A percentile compares a stretch with the other conserved stretches of the same genome.
phyloP scores from a whole-genome alignment of 2,113 vertebrate species.

The Falcunculus frontatus region DNA sequence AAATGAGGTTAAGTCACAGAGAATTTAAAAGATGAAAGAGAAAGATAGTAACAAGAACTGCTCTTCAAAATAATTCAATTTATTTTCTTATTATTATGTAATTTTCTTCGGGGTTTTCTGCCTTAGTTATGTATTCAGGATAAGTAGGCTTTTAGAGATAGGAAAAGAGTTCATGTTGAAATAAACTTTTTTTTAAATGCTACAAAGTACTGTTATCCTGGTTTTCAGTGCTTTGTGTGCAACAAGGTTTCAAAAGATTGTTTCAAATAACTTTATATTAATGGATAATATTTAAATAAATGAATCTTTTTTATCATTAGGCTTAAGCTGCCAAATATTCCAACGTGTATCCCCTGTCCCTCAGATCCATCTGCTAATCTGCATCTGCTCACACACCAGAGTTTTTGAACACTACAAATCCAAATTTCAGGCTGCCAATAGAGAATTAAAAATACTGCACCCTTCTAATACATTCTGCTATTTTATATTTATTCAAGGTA shows the following conservation, averaged over 20 bases:
- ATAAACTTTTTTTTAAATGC: background rate
- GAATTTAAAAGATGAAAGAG: background rate
- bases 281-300: background rate
- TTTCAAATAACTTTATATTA: background rate
- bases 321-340: background rate
- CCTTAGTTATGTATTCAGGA: background rate
- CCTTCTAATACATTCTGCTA: background rate
- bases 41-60: background rate
- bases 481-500: background rate
- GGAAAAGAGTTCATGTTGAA: background rate
- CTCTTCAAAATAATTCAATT: background rate
- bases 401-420: background rate
- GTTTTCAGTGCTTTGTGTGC: background rate
- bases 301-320: background rate
- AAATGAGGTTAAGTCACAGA: background rate
- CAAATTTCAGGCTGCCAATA: background rate
- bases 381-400: background rate
- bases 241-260: background rate
- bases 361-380: background rate
- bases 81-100: background rate
- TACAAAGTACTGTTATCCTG: background rate
- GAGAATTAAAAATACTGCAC: background rate
- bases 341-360: fast-evolving
- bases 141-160: background rate
- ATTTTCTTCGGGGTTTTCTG: background rate